Evolutionary conservation across 2,888 invertebrate species (phyloP).

Genomic region (Lordiphosa andalusiaca): DNA sequence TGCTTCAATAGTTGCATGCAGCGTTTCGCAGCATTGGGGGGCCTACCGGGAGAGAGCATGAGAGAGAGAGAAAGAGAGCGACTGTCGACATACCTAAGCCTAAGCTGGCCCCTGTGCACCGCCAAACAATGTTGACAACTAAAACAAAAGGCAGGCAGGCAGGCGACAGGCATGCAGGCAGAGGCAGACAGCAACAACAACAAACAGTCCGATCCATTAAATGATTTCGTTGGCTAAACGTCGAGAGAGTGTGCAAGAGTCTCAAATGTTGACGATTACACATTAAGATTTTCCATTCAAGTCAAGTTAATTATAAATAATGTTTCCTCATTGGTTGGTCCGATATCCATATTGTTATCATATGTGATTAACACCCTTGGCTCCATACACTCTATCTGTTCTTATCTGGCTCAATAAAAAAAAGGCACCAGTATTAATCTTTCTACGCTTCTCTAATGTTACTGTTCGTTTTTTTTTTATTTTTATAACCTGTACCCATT

Average conservation of each 20-base stretch:
- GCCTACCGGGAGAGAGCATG: conserved; percentile 4
- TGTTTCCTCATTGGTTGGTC: too few relatives aligned
- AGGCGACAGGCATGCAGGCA: conserved; percentile 11
- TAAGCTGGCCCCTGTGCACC: conserved; percentile 40
- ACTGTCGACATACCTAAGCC: conserved; percentile 41
- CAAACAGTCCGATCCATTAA: conserved; percentile 8
- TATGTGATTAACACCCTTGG: too few relatives aligned
- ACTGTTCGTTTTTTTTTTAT: too few relatives aligned
- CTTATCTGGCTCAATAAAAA: too few relatives aligned
- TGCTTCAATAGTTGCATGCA: conserved; percentile 71
- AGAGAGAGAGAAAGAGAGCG: conserved; percentile 8
- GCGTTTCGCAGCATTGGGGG: conserved; percentile 31
- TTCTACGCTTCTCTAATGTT: too few relatives aligned
- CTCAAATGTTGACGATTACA: neutral
- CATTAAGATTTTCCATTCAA: too few relatives aligned
- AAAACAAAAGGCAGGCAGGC: conserved; percentile 50
- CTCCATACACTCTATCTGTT: too few relatives aligned
- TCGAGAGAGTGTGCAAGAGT: conserved; percentile 4
- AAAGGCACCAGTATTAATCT: too few relatives aligned
- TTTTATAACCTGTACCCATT: too few relatives aligned
- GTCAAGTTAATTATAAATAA: too few relatives aligned
- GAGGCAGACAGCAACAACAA: conserved; percentile 3
- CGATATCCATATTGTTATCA: too few relatives aligned
- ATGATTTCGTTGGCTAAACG: neutral
- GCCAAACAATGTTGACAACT: conserved; percentile 59